Evolutionary conservation across 1,140 invertebrate genomes (phyloP), one percentile per base, ranked within the genome.

Genomic region (Papilio polytes): DNA sequence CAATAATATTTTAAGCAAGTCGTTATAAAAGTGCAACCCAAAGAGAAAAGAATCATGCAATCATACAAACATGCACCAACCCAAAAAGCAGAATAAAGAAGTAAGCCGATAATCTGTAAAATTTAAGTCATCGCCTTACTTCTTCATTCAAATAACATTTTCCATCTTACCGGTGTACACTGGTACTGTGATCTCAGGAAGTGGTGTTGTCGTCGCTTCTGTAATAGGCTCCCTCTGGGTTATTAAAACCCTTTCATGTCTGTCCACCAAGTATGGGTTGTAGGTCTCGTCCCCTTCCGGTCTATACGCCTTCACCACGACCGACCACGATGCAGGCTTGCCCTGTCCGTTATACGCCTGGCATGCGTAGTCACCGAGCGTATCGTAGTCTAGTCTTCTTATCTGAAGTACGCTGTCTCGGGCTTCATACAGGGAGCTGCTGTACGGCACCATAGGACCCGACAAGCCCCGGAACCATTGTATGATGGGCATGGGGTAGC

Each of bases 321-420:
- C 95, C 1, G 96, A 96, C 96, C 97, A 97, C 22, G 97, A 97
- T 0, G 97, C 97, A 4, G 98, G 96, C 80, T 96, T 96, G 3
- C 97, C 97, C 8, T 97, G 89, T 2, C 97, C 98, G 88, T 98
- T 98, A 91, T 98, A 98, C 1, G 98, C 98, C 87, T 98, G 97
- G 88, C 98, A 99, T 0, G 97, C 97, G 91, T 98, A 98, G n/a
- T 97, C 95, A 13, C 98, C 98, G 3, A 98, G 95, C 84, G 97
- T 97, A 18, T 96, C 96, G 1, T 97, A 82, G 8, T 96, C 96
- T 1, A 99, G 96, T 0, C 96, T 94, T 73, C 96, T 95, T 86
- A 99, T 98, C 56, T 97, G 94, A 4, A 99, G 95, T 0, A 97
- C 96, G 87, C 98, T 97, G 22, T 96, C 96, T 31, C 96, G 95